Evolutionary conservation across 2,797 vertebrate species (phyloP).

Genomic region (Nasua narica): DNA sequence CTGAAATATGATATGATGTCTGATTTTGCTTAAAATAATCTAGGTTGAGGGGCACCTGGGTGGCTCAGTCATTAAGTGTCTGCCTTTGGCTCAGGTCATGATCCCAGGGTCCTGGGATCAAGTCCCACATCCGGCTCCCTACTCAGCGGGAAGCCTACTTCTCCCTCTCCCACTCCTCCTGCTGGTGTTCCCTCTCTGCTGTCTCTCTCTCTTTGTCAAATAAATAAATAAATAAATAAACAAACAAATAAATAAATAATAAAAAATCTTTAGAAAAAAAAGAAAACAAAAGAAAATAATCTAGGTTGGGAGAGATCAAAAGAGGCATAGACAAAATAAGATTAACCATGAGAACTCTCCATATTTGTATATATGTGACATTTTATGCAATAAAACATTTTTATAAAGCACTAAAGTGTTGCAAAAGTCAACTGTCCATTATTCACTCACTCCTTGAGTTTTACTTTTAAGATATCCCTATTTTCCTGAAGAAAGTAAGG

Average conservation of each 20-base stretch:
- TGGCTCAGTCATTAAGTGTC: too few relatives aligned
- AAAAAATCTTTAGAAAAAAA: too few relatives aligned
- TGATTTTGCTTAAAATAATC: neutral
- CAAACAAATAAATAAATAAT: too few relatives aligned
- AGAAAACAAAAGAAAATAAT: neutral
- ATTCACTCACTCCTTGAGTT: neutral
- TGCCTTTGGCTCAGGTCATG: too few relatives aligned
- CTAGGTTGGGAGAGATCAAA: neutral
- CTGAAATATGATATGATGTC: neutral
- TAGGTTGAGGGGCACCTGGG: neutral
- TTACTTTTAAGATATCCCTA: neutral
- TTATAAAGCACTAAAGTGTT: neutral
- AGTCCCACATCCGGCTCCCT: too few relatives aligned
- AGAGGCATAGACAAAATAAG: neutral
- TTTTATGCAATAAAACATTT: neutral
- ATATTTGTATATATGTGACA: neutral
- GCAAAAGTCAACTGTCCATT: neutral
- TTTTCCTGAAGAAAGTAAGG: neutral
- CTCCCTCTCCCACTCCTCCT: too few relatives aligned
- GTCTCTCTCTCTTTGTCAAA: too few relatives aligned
- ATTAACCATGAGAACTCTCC: neutral
- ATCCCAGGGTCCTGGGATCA: too few relatives aligned
- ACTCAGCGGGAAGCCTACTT: too few relatives aligned
- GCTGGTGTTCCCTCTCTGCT: too few relatives aligned
- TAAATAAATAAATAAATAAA: too few relatives aligned